Base-by-base conservation (phyloP, 1,140 invertebrate species). In the Cyclargus thomasi region DNA sequence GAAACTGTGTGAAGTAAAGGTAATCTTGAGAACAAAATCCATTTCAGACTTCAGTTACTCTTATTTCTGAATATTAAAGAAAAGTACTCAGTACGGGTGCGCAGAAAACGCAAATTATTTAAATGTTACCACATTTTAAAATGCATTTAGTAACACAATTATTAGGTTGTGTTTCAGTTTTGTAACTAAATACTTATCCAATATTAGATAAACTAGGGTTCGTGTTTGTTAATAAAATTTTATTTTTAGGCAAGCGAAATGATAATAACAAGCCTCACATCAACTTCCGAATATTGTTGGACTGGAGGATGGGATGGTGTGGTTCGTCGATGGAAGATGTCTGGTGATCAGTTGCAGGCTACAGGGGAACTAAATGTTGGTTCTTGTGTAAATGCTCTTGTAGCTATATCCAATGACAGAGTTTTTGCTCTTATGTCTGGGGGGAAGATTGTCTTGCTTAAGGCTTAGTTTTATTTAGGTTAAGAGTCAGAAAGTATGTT, bases 281-380 rank as follows among this genome's bases (percentile, higher is more conserved):
- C 80, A 2, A 77, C 53, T 18, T 79, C 77, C 5, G 74, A 79
- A 62, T 72, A 77, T 53, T 85, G 73, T 20, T 90, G 85, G 85
- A 90, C 85, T 3, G 88, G 78, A 8, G 84, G 86, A 16, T 90
- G 88, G 88, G 88, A 90, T 63, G 86, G 86, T 18, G 65, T 39
- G 17, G 71, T 86, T 11, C 74, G 80, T 17, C 72, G 84, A 6
- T 90, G 82, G 82, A 88, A 82, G 70, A 81, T 86, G 20, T 63
- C 70, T 6, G 70, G 66, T 4, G 77, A 85, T 18, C 73, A 81
- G 47, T 59, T 90, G 17, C 71, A 81, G 67, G 55, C 77, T n/a
- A 79, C 74, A 7, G 86, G 86, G 18, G 82, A 85, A 63, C 70
- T 88, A 16, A 80, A 81, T 23, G 29, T 88, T 10, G 85, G 82